A percentile compares a stretch with the other conserved stretches of the same genome.
Conservation (phyloP, 1,140 invertebrate genomes). For the Tigriopus japonicus region DNA sequence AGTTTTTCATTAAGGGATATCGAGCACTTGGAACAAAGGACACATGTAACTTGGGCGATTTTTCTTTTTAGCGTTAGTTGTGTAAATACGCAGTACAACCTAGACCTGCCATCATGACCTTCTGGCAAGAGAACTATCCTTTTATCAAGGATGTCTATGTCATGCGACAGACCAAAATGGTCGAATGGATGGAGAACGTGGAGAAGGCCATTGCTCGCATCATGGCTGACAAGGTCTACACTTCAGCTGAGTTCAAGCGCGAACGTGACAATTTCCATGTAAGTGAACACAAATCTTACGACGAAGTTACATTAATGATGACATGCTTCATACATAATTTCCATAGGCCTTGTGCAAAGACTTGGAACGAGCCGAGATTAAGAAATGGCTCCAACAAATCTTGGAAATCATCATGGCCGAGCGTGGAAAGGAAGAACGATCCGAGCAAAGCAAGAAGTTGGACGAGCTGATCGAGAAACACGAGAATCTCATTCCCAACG, state of each 20-base stretch:
- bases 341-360: slow-evolving; percentile 20
- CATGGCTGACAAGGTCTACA: slow-evolving; percentile 17
- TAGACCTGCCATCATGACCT: slow-evolving; percentile 19
- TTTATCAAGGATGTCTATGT: slow-evolving; percentile 21
- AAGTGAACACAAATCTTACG: not conserved
- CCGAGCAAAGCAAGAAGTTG: slow-evolving; percentile 18
- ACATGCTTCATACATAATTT: not conserved
- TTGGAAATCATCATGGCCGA: slow-evolving; percentile 19
- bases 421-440: slow-evolving; percentile 20
- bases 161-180: slow-evolving; percentile 20
- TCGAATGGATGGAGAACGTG: slow-evolving; percentile 21
- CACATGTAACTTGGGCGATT: too few species aligned
- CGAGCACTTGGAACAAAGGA: too few species aligned
- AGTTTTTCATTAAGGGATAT: too few species aligned
- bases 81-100: not conserved
- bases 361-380: slow-evolving; percentile 19
- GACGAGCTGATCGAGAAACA: slow-evolving; percentile 20
- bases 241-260: slow-evolving; percentile 14
- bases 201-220: slow-evolving; percentile 19
- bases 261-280: slow-evolving; percentile 15
- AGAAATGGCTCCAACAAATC: slow-evolving; percentile 19
- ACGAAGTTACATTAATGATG: not conserved
- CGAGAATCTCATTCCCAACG: slow-evolving; percentile 18
- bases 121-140: slow-evolving; percentile 22
- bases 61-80: too few species aligned